A percentile compares a stretch with the other conserved stretches of the same genome.
These are phyloP conservation scores for Aldabrachelys gigantea DNA, from an alignment of 2,113 vertebrate genomes.

Conservation along the genomic window DNA sequence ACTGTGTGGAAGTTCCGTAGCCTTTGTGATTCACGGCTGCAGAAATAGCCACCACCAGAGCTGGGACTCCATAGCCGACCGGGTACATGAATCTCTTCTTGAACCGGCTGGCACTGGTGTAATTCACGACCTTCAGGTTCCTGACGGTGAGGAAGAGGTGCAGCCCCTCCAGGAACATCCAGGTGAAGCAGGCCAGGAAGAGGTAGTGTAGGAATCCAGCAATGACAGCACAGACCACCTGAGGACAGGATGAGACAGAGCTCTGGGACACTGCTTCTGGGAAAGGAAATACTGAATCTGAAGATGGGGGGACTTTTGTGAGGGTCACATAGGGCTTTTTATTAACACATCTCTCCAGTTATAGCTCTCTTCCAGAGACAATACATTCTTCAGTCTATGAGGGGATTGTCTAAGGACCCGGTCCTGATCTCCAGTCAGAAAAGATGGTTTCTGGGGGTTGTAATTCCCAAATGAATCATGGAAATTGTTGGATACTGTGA, in stretches of 20 bases:
- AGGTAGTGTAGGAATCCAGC: constrained; percentile 51
- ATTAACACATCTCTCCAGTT: not conserved
- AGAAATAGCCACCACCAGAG: constrained; percentile 56
- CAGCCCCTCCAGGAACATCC: too few species aligned
- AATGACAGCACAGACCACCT: constrained; percentile 44
- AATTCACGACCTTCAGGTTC: too few species aligned
- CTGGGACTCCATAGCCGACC: not conserved
- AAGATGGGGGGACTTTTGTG: not conserved
- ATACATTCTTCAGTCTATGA: not conserved
- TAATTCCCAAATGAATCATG: not conserved
- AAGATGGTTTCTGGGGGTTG: not conserved
- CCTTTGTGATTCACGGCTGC: constrained; percentile 3
- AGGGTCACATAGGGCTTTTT: not conserved
- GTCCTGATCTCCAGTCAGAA: not conserved
- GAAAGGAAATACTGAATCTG: too few species aligned
- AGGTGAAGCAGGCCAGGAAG: too few species aligned
- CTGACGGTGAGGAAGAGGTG: too few species aligned
- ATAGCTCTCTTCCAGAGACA: not conserved
- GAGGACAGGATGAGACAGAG: not conserved
- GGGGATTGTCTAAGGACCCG: not conserved
- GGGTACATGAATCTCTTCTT: too few species aligned
- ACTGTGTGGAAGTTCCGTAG: constrained; percentile 64
- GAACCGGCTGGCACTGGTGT: too few species aligned
- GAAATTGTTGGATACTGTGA: not conserved
- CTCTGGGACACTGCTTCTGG: too few species aligned